Evolutionary conservation across 2,888 invertebrate genomes (phyloP).

Genomic region (Rotaria socialis): DNA sequence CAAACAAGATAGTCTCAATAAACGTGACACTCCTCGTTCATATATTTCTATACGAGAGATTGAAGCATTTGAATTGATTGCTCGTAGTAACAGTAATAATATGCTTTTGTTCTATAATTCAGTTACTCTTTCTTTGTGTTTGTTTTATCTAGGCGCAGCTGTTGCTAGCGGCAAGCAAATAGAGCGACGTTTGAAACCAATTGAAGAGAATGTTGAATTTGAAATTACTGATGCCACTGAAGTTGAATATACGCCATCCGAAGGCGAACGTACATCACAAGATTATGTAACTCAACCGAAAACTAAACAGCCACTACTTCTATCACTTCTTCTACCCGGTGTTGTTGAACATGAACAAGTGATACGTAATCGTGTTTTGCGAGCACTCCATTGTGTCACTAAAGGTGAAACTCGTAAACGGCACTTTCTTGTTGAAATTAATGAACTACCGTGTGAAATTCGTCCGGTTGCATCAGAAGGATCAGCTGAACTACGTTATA

Average conservation of each 20-base stretch:
- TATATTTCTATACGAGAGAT: not conserved
- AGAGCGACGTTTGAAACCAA: not conserved
- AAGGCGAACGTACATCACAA: slow-evolving; percentile 18
- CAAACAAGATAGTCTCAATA: not conserved
- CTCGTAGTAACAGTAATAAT: not conserved
- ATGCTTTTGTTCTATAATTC: not conserved
- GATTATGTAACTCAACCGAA: not conserved
- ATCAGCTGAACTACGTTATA: not conserved
- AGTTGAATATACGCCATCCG: slow-evolving; percentile 14
- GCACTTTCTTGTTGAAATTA: not conserved
- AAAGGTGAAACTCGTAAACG: not conserved
- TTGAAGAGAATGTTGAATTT: not conserved
- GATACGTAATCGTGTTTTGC: not conserved
- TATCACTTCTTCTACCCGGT: not conserved
- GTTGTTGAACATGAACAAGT: not conserved
- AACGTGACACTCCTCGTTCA: not conserved
- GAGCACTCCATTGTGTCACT: not conserved
- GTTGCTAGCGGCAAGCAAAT: not conserved
- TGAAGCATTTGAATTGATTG: not conserved
- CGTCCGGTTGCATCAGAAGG: not conserved
- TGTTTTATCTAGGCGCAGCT: not conserved
- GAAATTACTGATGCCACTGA: not conserved
- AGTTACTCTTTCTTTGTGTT: not conserved
- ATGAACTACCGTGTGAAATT: not conserved
- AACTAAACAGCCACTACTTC: not conserved